phyloP scores from a whole-genome alignment of 1,140 invertebrate species.

The Calliopsis andreniformis region DNA sequence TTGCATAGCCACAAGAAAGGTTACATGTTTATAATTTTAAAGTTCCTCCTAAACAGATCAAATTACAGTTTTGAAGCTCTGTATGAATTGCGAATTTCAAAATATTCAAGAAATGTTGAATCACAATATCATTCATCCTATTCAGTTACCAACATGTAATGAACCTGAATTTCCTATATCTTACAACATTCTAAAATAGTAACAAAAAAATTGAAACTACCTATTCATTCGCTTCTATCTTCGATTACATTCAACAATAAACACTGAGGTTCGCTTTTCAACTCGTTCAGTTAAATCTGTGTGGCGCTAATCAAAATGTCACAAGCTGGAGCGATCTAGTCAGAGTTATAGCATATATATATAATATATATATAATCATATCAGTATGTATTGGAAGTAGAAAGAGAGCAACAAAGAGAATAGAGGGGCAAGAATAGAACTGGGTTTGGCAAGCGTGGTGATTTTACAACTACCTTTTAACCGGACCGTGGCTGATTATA shows the following conservation, averaged over 20 bases:
- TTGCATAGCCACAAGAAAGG: too few species aligned
- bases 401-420: constrained; percentile 39
- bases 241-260: background rate
- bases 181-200: background rate
- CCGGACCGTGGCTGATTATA: constrained; percentile 41
- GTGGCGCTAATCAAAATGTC: constrained; percentile 33
- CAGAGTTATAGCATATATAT: background rate
- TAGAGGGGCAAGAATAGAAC: constrained; percentile 53
- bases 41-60: background rate
- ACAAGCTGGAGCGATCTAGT: constrained; percentile 14
- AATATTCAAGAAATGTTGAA: too few species aligned
- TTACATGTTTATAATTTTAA: background rate
- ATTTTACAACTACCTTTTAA: constrained; percentile 47
- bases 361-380: background rate
- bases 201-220: too few species aligned
- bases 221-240: background rate
- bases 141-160: too few species aligned
- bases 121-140: too few species aligned
- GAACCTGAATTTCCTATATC: background rate
- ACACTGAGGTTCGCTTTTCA: background rate
- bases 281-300: too few species aligned
- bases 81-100: background rate
- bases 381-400: constrained; percentile 19
- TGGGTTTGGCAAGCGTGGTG: constrained; percentile 58
- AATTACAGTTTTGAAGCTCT: background rate